Evolutionary conservation across 2,113 vertebrate genomes (phyloP).

Genomic region (Nyctibius bracteatus): DNA sequence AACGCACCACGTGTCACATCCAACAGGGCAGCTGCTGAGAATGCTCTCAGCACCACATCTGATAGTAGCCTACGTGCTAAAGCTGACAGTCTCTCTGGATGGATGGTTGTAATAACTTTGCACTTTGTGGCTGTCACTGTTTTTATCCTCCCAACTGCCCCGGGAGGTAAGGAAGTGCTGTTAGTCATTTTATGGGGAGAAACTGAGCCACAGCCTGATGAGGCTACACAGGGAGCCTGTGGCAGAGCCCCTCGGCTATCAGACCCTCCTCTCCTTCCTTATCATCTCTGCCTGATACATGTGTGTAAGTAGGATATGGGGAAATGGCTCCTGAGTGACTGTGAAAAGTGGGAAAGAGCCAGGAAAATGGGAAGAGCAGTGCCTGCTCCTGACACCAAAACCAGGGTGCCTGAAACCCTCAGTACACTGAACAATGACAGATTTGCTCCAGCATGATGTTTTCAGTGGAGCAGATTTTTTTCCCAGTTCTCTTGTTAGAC

Average conservation of each 20-base stretch:
- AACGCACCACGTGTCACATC: accelerated
- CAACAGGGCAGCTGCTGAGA: background rate
- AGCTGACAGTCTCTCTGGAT: background rate
- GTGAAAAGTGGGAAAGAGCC: background rate
- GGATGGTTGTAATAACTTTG: constrained; percentile 4
- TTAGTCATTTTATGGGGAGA: constrained; percentile 8
- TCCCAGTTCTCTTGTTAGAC: background rate
- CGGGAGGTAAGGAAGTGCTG: background rate
- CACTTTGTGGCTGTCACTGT: background rate
- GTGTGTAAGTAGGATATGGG: background rate
- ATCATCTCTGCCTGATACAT: background rate
- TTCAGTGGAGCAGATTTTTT: constrained; percentile 20
- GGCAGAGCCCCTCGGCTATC: accelerated
- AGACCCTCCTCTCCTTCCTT: background rate
- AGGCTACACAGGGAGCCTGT: background rate
- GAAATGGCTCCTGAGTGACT: background rate
- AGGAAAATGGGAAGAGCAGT: background rate
- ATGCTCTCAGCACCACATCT: background rate
- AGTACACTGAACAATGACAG: background rate
- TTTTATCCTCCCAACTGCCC: background rate
- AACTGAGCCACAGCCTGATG: background rate
- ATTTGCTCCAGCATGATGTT: background rate
- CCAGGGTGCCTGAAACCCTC: background rate
- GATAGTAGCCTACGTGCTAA: background rate
- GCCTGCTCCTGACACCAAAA: background rate